These are phyloP conservation scores for Microplitis deprimator DNA, from an alignment of 2,888 invertebrate species.

Conservation along the genomic window DNA sequence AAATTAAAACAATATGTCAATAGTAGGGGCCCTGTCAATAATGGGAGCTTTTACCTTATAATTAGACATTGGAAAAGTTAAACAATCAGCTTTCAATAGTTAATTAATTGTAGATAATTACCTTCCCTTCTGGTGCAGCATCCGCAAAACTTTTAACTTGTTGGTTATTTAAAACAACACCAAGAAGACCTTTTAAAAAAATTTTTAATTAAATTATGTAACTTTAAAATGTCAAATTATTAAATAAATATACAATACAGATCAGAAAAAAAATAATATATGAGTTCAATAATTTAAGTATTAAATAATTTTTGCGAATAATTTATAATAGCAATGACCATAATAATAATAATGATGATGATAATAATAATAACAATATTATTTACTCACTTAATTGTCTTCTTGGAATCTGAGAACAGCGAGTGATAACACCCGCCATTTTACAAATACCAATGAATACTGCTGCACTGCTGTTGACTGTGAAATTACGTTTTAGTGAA, in stretches of 20 bases:
- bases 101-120: slow-evolving; percentile 40
- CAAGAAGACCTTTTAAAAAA: slow-evolving; percentile 64
- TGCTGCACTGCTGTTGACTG: neutral
- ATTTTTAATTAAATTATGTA: slow-evolving; percentile 3
- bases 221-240: neutral
- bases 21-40: no score
- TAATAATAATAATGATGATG: neutral
- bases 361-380: neutral
- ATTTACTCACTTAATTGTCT: slow-evolving; percentile 8
- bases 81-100: neutral
- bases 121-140: slow-evolving; percentile 68
- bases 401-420: neutral
- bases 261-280: neutral
- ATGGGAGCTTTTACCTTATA: no score
- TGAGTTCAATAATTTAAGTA: neutral
- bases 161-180: slow-evolving; percentile 59
- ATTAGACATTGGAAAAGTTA: no score
- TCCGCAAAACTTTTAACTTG: slow-evolving; percentile 63
- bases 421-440: slow-evolving; percentile 11
- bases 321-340: neutral
- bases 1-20: no score
- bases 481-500: no score
- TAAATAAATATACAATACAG: neutral
- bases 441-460: neutral
- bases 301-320: neutral